A percentile compares a stretch with the other conserved stretches of the same genome.
These are phyloP conservation scores for Eugnorisma glareosa DNA, from an alignment of 2,888 invertebrate genomes.

Conservation along the genomic window DNA sequence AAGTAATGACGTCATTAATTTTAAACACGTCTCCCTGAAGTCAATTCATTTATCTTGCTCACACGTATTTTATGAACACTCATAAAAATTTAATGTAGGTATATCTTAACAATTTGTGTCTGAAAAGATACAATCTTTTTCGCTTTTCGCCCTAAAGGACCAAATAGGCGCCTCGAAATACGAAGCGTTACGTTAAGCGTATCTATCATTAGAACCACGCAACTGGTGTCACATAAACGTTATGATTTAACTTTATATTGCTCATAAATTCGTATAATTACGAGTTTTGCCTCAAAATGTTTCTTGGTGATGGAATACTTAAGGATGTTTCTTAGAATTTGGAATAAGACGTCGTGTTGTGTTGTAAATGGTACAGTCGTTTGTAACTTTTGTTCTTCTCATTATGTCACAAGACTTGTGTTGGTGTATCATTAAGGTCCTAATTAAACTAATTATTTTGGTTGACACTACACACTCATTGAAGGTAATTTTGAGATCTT, in stretches of 20 bases:
- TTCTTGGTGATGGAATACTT: conserved; percentile 47
- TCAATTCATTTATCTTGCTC: conserved; percentile 37
- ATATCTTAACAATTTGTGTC: conserved; percentile 40
- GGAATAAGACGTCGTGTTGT: conserved; percentile 29
- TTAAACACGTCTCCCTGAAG: conserved; percentile 27
- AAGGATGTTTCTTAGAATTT: conserved; percentile 41
- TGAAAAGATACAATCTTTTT: conserved; percentile 41
- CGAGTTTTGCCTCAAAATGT: conserved; percentile 54
- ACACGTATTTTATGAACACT: conserved; percentile 38
- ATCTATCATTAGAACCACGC: conserved; percentile 60
- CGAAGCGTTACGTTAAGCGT: conserved; percentile 34
- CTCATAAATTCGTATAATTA: conserved; percentile 65
- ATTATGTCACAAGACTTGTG: background rate
- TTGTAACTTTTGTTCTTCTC: conserved; percentile 21
- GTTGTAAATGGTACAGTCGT: conserved; percentile 34
- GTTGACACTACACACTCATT: background rate
- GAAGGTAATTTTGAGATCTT: background rate
- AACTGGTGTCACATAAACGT: conserved; percentile 66
- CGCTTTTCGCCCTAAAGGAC: conserved; percentile 24
- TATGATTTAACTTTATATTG: conserved; percentile 64
- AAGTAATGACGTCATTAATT: conserved; percentile 22
- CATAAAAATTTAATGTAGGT: conserved; percentile 36
- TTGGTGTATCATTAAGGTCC: background rate
- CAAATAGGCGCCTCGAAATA: conserved; percentile 24
- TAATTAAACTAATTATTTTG: conserved; percentile 9